These are phyloP conservation scores for Nematolebias whitei DNA, from an alignment of 2,113 vertebrate genomes.

Conservation along the genomic window DNA sequence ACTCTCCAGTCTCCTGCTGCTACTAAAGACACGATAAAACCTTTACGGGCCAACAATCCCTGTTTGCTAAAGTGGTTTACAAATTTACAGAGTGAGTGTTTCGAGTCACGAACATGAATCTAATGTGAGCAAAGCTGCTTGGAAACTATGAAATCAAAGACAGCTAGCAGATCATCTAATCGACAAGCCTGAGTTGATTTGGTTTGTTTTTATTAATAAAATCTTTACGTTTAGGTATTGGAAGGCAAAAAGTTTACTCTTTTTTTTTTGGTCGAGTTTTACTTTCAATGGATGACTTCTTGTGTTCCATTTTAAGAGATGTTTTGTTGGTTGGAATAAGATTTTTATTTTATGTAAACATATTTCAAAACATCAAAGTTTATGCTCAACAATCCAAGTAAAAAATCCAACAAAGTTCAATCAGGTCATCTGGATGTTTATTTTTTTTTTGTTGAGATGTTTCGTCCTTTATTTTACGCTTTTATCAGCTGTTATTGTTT, in stretches of 20 bases:
- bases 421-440: too few relatives aligned
- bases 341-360: conserved; percentile 11
- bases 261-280: not conserved
- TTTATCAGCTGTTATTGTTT: too few relatives aligned
- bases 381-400: too few relatives aligned
- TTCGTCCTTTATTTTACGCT: too few relatives aligned
- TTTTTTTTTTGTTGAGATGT: too few relatives aligned
- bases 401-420: too few relatives aligned
- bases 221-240: conserved; percentile 66
- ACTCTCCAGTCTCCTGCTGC: conserved; percentile 77
- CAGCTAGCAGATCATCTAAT: conserved; percentile 57
- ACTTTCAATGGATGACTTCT: not conserved
- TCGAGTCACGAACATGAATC: conserved; percentile 80
- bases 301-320: conserved; percentile 11
- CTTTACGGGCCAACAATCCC: conserved; percentile 79
- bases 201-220: conserved; percentile 56
- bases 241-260: conserved; percentile 29
- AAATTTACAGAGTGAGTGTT: conserved; percentile 80
- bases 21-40: conserved; percentile 81
- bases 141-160: conserved; percentile 66
- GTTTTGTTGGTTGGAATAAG: conserved; percentile 16
- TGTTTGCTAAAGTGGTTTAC: conserved; percentile 80
- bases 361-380: too few relatives aligned
- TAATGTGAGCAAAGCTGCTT: conserved; percentile 68
- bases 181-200: conserved; percentile 52